phyloP scores from a whole-genome alignment of 2,797 vertebrate species.

The Hoplostethus mediterraneus region DNA sequence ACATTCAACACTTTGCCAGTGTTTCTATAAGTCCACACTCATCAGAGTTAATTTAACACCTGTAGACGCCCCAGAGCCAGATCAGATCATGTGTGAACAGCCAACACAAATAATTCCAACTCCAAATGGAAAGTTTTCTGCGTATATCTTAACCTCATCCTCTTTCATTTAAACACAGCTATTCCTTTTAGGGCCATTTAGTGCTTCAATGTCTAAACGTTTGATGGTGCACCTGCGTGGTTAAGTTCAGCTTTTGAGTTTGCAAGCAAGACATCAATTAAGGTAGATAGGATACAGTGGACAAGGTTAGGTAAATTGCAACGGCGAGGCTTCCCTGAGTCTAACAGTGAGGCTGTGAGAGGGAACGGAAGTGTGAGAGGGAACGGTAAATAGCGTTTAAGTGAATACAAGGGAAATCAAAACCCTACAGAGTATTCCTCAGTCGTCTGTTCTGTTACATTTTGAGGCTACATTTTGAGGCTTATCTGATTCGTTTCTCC shows the following conservation, averaged over 20 bases:
- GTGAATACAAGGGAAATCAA: slow-evolving; percentile 35
- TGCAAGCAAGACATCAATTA: slow-evolving; percentile 47
- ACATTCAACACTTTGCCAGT: slow-evolving; percentile 30
- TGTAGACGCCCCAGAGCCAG: slow-evolving; percentile 7
- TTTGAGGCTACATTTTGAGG: background rate
- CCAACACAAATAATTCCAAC: too few species aligned
- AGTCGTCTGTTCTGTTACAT: slow-evolving; percentile 10
- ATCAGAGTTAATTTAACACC: slow-evolving; percentile 14
- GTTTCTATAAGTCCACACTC: slow-evolving; percentile 24
- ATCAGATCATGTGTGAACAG: slow-evolving; percentile 1
- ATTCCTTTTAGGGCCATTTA: too few species aligned
- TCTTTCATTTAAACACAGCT: too few species aligned
- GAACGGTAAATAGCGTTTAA: slow-evolving; percentile 24
- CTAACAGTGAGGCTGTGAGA: too few species aligned
- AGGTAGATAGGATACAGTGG: slow-evolving; percentile 21
- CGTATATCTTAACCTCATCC: too few species aligned
- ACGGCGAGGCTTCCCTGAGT: background rate
- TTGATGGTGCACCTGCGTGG: slow-evolving; percentile 20
- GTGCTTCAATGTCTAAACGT: background rate
- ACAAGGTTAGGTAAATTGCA: slow-evolving; percentile 34
- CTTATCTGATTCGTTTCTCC: slow-evolving; percentile 45
- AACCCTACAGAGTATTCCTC: slow-evolving; percentile 27
- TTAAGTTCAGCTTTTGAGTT: slow-evolving; percentile 23
- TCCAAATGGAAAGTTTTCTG: too few species aligned
- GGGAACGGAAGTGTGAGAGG: background rate